Percentiles rank a stretch among this genome's conserved stretches.
Evolutionary conservation across 1,140 invertebrate species (phyloP).

Genomic region (Drosophila mojavensis): DNA sequence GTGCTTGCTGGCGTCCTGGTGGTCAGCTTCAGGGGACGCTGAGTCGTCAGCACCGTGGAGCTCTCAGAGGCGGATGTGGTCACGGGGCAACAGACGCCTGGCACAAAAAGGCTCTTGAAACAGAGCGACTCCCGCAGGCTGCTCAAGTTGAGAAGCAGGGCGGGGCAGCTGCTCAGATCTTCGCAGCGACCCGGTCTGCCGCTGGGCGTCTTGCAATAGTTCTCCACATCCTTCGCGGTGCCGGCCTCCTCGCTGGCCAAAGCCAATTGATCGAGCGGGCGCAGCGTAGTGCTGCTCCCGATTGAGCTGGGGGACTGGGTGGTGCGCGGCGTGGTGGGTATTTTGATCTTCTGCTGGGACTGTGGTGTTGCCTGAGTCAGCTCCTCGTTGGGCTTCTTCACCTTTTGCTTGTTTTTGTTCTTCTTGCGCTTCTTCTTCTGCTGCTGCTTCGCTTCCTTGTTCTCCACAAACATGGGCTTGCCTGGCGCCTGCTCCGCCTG

Average conservation of each 20-base stretch:
- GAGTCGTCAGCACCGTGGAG: slow-evolving; percentile 77
- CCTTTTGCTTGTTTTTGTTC: slow-evolving; percentile 77
- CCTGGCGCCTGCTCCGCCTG: slow-evolving; percentile 57
- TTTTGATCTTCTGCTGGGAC: slow-evolving; percentile 65
- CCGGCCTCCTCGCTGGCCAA: slow-evolving; percentile 61
- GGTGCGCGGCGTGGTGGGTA: slow-evolving; percentile 69
- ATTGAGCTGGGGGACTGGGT: slow-evolving; percentile 34
- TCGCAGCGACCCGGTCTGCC: slow-evolving; percentile 92
- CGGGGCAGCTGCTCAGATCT: slow-evolving; percentile 94
- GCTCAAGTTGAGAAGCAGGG: slow-evolving; percentile 92
- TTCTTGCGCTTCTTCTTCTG: slow-evolving; percentile 75
- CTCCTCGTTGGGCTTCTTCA: slow-evolving; percentile 84
- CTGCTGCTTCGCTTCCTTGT: slow-evolving; percentile 79
- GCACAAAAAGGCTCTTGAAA: slow-evolving; percentile 95
- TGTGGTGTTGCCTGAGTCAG: slow-evolving; percentile 39
- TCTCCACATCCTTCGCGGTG: slow-evolving; percentile 79
- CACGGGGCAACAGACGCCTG: slow-evolving; percentile 94
- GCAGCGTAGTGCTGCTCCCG: slow-evolving; percentile 30
- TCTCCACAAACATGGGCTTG: slow-evolving; percentile 78
- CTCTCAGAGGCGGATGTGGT: slow-evolving; percentile 56
- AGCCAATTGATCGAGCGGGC: slow-evolving; percentile 59
- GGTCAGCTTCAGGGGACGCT: slow-evolving; percentile 84
- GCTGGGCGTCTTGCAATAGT: slow-evolving; percentile 91
- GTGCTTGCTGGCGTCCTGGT: slow-evolving; percentile 51
- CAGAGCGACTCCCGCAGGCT: slow-evolving; percentile 94